phyloP scores from a whole-genome alignment of 2,888 invertebrate genomes.

The Mechanitis mazaeus region DNA sequence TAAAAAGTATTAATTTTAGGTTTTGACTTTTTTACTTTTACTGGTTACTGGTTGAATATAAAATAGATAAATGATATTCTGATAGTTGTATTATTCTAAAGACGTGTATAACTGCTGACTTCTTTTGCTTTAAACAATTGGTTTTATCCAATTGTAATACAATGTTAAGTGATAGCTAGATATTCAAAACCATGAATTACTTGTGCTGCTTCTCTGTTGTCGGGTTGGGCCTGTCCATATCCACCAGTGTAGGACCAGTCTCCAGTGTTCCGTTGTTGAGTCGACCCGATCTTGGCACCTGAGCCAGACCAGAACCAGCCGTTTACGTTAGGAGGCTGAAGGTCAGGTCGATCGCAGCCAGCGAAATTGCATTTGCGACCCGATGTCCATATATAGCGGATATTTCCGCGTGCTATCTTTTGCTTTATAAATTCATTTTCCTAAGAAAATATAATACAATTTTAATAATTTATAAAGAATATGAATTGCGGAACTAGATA shows the following conservation, averaged over 20 bases:
- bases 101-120: too few species aligned
- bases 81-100: too few species aligned
- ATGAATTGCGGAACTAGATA: background rate
- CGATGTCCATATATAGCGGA: constrained; percentile 92
- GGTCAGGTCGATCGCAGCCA: constrained; percentile 88
- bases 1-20: too few species aligned
- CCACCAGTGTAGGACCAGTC: constrained; percentile 94
- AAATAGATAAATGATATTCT: background rate
- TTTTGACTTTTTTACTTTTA: too few species aligned
- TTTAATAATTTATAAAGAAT: background rate
- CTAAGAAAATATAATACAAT: constrained; percentile 36
- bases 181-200: constrained; percentile 52
- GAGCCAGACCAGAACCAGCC: constrained; percentile 98
- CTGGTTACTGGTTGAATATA: too few species aligned
- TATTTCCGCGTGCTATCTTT: constrained; percentile 86
- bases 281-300: constrained; percentile 92
- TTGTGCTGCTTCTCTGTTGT: constrained; percentile 93
- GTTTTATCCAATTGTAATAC: background rate
- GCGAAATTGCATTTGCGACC: constrained; percentile 95
- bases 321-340: constrained; percentile 89
- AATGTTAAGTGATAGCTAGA: background rate
- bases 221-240: constrained; percentile 91
- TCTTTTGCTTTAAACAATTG: background rate
- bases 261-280: constrained; percentile 90
- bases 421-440: constrained; percentile 94